Evolutionary conservation across 2,113 vertebrate species (phyloP), one percentile per base, ranked within the genome.

Genomic region (Rhinoptilus africanus): DNA sequence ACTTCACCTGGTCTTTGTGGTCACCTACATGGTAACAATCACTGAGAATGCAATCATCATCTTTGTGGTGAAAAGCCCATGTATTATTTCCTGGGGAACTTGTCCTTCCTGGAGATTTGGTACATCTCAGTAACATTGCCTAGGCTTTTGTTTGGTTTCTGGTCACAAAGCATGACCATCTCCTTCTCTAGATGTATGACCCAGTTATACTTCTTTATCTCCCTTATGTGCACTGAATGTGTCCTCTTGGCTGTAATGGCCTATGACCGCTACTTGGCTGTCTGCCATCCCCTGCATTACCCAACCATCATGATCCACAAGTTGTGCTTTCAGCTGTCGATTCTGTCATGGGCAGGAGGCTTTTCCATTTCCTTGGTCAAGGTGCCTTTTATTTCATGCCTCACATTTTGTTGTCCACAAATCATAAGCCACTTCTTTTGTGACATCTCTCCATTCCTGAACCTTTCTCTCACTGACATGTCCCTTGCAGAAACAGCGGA

Each of bases 191-290:
- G 88, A 54, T 98, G 96, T 39, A 97, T 97, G 96, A 89, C 41
- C 4, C 97, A 98, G 66, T 87, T 98, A 12, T 98, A 97, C 62
- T 97, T 97, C 50, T 98, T 98, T 53, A 96, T 97, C 14, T 96
- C 96, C 16, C 86, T 98, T 21, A 97, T 96, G 68, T 97, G 95
- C 81, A 97, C 96, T n/a, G 97, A 98, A 74, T 97, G 97, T 78
- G 91, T 89, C 51, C 69, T 89, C 35, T 35, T 89, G 59, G 87
- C 77, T 35, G 77, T 66, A 35, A 81, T 89, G 77, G 77, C 87
- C 60, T 89, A 74, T 51, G 87, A 89, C 34, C 37, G 60, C 32
- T 89, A 74, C 21, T 27, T 89, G 77, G 87, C 87, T 28, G 12
- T 89, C 43, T 89, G 87, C 37, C 87, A 74, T 19, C 77, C 69